phyloP scores from a whole-genome alignment of 2,797 vertebrate genomes.

The Mastacembelus armatus region DNA sequence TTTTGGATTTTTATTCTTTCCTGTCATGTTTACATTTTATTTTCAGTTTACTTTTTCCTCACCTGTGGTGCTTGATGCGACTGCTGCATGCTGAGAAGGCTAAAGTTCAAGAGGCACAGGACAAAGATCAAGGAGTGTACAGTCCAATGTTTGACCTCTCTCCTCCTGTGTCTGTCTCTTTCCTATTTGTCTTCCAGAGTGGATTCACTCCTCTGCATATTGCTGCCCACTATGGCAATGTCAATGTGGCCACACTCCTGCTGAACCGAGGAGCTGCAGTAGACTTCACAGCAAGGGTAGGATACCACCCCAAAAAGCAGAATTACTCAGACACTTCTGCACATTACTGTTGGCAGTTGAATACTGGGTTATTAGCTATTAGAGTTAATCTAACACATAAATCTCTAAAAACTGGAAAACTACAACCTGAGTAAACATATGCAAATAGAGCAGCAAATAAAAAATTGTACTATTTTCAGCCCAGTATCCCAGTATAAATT shows the following conservation, averaged over 20 bases:
- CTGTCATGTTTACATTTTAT: conserved; percentile 7
- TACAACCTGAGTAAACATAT: too few species aligned
- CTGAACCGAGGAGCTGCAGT: conserved; percentile 97
- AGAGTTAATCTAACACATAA: too few species aligned
- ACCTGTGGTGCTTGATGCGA: conserved; percentile 70
- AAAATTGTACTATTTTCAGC: too few species aligned
- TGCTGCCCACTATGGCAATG: conserved; percentile 97
- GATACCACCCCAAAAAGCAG: not conserved
- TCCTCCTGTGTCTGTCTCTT: conserved; percentile 51
- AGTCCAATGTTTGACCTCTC: conserved; percentile 35
- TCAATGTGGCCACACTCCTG: conserved; percentile 95
- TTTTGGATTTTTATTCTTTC: conserved; percentile 3
- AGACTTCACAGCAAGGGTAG: conserved; percentile 96
- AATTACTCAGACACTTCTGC: too few species aligned
- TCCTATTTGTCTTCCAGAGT: conserved; percentile 85
- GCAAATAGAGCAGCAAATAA: too few species aligned
- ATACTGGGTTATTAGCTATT: too few species aligned
- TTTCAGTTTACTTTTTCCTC: conserved; percentile 50
- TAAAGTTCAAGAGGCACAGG: not conserved
- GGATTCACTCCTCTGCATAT: conserved; percentile 98
- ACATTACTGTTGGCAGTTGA: not conserved
- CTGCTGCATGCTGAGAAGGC: conserved; percentile 80
- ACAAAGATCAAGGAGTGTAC: not conserved
- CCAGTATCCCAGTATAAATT: too few species aligned
- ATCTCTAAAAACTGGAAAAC: not conserved